Evolutionary conservation across 2,797 vertebrate species (phyloP).

Genomic region (Acomys russatus): DNA sequence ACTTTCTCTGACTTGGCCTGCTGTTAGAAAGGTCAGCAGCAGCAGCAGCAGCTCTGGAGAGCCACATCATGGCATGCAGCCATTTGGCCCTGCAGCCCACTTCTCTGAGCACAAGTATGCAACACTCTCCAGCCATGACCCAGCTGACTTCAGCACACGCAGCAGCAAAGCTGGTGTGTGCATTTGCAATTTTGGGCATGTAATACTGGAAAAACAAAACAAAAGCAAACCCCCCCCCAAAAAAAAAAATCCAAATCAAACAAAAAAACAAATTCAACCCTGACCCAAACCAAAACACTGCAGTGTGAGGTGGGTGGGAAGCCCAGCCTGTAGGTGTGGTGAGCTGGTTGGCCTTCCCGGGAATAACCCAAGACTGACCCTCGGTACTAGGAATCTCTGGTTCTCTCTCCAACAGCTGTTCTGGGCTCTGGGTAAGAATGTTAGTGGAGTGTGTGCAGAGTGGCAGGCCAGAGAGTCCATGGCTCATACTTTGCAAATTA

Average conservation of each 20-base stretch:
- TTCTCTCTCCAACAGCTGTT: background rate
- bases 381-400: background rate
- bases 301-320: background rate
- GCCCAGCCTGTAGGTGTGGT: background rate
- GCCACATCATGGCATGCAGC: fast-evolving
- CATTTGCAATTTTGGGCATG: background rate
- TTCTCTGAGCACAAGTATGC: fast-evolving
- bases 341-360: background rate
- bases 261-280: background rate
- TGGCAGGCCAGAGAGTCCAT: background rate
- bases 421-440: fast-evolving
- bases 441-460: fast-evolving
- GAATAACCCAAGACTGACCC: fast-evolving
- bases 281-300: background rate
- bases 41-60: background rate
- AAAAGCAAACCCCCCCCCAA: too few species aligned
- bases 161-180: fast-evolving
- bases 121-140: fast-evolving
- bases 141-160: fast-evolving
- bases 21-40: background rate
- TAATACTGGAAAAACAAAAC: background rate
- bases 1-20: fast-evolving
- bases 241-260: background rate
- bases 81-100: fast-evolving
- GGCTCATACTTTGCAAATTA: background rate